Evolutionary conservation across 2,797 vertebrate genomes (phyloP), one percentile per base, ranked within the genome.

Genomic region (Parotocinclus haroldoi): DNA sequence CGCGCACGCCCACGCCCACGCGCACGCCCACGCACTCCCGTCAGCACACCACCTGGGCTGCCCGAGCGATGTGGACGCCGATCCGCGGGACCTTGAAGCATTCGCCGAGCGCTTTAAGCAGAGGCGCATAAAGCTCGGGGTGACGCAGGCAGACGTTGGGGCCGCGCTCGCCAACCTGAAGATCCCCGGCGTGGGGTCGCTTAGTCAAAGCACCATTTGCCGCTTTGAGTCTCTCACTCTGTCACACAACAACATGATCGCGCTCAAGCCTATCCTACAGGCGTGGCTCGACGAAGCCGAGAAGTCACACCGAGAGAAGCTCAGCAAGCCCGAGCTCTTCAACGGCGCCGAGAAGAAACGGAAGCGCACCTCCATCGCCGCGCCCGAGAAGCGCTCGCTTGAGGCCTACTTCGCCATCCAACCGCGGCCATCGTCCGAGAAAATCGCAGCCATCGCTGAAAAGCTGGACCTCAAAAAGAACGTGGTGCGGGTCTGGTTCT

Each of bases 391-490:
- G 86, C 84, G 95, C 63, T 98, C 96, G 1, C 88, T 97, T 44
- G 95, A 98, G 90, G 95, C 96, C 62, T 97, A 97, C 75, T 98
- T 98, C 74, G 93, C 96, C 80, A 92, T 98, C 74, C 96, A 97
- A 85, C 96, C 96, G 0, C 90, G 96, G 78, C 95, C 96, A 36
- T 97, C 96, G 60, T 96, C 96, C 9, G 96, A 97, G 82, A 97
- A 97, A 83, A 97, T 97, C 73, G 94, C 95, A n/a, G 95, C 94
- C 16, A 97, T 96, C 73, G 96, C 96, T 0, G 95, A 97, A 77
- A 98, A 97, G 81, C 91, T 98, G 82, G 96, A 98, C 88, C 95
- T 98, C 62, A 98, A 98, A 90, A 98, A 98, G 88, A 98, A 98
- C 82, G 96, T 98, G 85, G 95, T 98, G 68, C 94, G 96, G 13